Evolutionary conservation across 2,888 invertebrate species (phyloP), one percentile per base, ranked within the genome.

Genomic region (Papilio elwesi): DNA sequence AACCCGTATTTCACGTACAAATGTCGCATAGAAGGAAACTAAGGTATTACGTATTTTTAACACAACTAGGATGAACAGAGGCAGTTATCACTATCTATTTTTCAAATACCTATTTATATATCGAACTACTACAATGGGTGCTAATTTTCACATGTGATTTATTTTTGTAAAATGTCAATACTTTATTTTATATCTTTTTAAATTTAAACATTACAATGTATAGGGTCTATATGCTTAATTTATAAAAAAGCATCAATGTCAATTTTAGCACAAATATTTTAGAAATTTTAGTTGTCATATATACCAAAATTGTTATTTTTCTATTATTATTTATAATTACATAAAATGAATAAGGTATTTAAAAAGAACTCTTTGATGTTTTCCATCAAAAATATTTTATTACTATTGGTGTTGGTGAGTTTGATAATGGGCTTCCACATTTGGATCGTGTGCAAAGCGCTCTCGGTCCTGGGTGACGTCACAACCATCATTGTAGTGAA

Each of bases 391-490:
- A 73, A 73, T 53, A 48, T 51, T 11, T 13, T 66, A 52, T 59
- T 70, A 16, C 15, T 73, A 26, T 3, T 73, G 0, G n/a, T 65
- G 0, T 8, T 73, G 52, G 70, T 73, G 6, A 10, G 15, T 59
- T 13, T 43, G 10, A 52, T 66, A 1, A 53, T 70, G 52, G 66
- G 73, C 7, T 69, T 73, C 10, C 73, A 73, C 11, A 57, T 66
- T 12, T 73, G 73, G 73, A 70, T 73, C 13, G 73, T 70, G 0
- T 66, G 48, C 38, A 73, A 73, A 16, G 62, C 73, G 2, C 16
- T 73, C 0, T 16, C 57, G 0, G 36, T 73, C 10, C 59, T 73
- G 15, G 65, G 66, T 53, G 73, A 73, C 16, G 66, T 73, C 15
- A 66, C 57, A 6, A 65, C 47, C 5, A 52, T 73, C 15, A 70